Conservation (phyloP, 2,888 invertebrate genomes). For the Iselma pallidipennis region DNA sequence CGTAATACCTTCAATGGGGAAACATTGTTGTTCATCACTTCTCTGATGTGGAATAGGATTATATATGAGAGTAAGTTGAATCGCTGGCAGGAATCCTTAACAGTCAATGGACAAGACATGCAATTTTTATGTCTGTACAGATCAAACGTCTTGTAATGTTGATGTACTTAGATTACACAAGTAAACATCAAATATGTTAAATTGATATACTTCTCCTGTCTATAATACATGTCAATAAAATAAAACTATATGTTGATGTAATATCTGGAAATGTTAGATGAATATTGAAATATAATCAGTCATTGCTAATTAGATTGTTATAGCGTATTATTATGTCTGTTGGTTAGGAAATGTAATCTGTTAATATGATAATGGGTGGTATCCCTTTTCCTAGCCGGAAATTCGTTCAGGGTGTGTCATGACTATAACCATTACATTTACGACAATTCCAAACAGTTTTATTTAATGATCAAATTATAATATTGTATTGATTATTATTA, state of each 20-base stretch:
- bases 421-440: slow-evolving; percentile 21
- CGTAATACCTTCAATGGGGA: background rate
- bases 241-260: too few species aligned
- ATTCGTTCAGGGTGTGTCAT: slow-evolving; percentile 32
- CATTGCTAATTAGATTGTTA: background rate
- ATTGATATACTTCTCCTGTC: slow-evolving; percentile 34
- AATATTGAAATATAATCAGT: background rate
- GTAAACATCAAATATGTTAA: slow-evolving; percentile 41
- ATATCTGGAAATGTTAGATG: background rate
- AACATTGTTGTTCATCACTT: background rate
- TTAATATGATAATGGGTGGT: slow-evolving; percentile 34
- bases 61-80: background rate
- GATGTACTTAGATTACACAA: slow-evolving; percentile 29
- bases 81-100: background rate
- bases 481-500: too few species aligned
- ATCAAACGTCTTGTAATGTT: slow-evolving; percentile 23
- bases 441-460: slow-evolving; percentile 15
- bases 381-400: slow-evolving; percentile 33
- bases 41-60: background rate
- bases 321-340: background rate
- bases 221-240: too few species aligned
- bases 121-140: slow-evolving; percentile 24
- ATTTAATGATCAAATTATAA: too few species aligned
- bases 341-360: slow-evolving; percentile 16
- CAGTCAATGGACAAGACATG: slow-evolving; percentile 18